Evolutionary conservation across 2,113 vertebrate species (phyloP), one percentile per base, ranked within the genome.

Genomic region (Galbula dea): DNA sequence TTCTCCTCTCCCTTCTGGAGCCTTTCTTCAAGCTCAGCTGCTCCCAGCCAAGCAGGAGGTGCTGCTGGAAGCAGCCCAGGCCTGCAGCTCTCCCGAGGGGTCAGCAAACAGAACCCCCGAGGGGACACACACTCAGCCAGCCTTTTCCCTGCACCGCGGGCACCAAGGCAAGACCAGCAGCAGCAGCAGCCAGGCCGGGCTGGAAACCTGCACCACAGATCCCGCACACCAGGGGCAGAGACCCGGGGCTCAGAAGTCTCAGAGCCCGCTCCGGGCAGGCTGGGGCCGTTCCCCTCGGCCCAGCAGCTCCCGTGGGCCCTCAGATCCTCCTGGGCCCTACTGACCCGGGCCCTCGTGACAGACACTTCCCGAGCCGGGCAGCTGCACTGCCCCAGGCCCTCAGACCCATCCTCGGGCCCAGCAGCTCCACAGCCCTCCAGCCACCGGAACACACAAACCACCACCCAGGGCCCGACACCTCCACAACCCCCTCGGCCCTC

Each of bases 21-120:
- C 29, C 9, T 15, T 6, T 18, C 19, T 2, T 0, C 55, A 10
- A 3, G 1, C 36, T 9, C 32, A 4, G 43, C 45, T 0, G 3
- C n/a, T 12, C 30, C 66, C 72, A n/a, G 41, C 48, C 11, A 3
- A 63, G 30, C 14, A 1, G 52, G 24, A 41, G 30, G 48, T 4
- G 36, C 69, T 12, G 26, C 0, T 2, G 45, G 49, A 37, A 55
- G 61, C 24, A 2, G 30, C 68, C 61, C 75, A 6, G 41, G 76
- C 54, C 32, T 4, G 3, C 20, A 8, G 34, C 52, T 3, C 3
- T 4, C 45, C 55, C 43, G 4, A 3, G 11, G 58, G 43, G 19
- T 8, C 29, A 12, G 24, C 29, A n/a, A 39, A 26, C 1, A 17
- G 72, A 24, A 72, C 43, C 49, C 68, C 62, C 26, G 48, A n/a